Evolutionary conservation across 2,888 invertebrate genomes (phyloP).

Genomic region (Augiades crinisus): DNA sequence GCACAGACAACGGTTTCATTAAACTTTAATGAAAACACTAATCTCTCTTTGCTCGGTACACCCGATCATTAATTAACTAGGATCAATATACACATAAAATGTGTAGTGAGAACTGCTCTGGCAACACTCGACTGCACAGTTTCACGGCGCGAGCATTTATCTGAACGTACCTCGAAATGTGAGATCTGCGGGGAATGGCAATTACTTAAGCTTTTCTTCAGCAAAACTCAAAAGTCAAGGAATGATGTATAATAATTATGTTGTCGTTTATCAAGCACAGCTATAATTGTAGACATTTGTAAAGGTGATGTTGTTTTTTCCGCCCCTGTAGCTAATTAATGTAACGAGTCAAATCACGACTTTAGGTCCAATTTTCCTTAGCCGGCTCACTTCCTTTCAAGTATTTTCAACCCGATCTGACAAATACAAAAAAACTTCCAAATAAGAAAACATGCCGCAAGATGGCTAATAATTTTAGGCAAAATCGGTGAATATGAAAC

Average conservation of each 20-base stretch:
- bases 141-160: constrained; percentile 1
- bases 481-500: too few relatives aligned
- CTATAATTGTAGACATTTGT: background rate
- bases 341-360: too few relatives aligned
- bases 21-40: too few relatives aligned
- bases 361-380: too few relatives aligned
- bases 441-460: too few relatives aligned
- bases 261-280: background rate
- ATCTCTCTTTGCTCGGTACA: background rate
- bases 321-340: too few relatives aligned
- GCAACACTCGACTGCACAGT: constrained; percentile 2
- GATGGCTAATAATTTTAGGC: too few relatives aligned
- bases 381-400: too few relatives aligned
- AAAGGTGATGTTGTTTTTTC: too few relatives aligned
- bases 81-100: background rate
- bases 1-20: too few relatives aligned
- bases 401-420: too few relatives aligned
- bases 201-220: constrained; percentile 21
- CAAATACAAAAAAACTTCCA: too few relatives aligned
- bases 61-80: background rate
- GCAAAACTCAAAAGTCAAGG: background rate
- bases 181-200: constrained; percentile 9
- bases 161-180: background rate
- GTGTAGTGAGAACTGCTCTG: background rate
- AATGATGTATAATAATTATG: background rate